Conservation (phyloP, 2,797 vertebrate genomes). For the Danio choprae region DNA sequence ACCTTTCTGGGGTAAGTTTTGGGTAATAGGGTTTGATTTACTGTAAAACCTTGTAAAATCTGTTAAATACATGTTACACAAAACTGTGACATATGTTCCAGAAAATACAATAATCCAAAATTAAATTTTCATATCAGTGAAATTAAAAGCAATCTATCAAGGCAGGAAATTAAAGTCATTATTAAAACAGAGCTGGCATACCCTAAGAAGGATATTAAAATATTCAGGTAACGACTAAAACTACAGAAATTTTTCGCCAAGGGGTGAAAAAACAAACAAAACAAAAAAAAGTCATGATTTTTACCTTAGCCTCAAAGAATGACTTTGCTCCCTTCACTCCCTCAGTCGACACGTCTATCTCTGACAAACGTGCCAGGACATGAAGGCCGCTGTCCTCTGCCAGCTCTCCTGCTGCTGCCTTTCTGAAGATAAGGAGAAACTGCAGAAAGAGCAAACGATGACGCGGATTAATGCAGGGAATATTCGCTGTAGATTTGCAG, state of each 20-base stretch:
- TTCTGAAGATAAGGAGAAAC: conserved; percentile 96
- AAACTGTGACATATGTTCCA: no score
- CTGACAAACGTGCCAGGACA: conserved; percentile 87
- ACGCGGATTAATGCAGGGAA: neutral
- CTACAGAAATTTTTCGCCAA: no score
- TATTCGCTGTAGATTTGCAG: neutral
- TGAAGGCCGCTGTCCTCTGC: conserved; percentile 90
- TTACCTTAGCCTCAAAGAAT: conserved; percentile 97
- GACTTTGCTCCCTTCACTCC: conserved; percentile 94
- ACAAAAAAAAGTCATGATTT: neutral
- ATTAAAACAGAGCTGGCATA: neutral
- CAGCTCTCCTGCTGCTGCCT: conserved; percentile 91
- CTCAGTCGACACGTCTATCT: conserved; percentile 93
- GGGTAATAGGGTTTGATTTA: no score
- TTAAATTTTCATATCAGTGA: neutral
- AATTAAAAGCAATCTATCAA: neutral
- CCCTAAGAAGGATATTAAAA: neutral
- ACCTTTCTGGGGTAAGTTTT: no score
- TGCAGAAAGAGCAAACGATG: conserved; percentile 58
- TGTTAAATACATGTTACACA: no score
- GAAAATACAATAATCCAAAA: no score
- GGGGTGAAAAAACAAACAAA: neutral
- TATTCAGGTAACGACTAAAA: neutral
- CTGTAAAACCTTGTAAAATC: no score
- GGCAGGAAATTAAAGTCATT: neutral